Evolutionary conservation across 2,113 vertebrate species (phyloP).

Genomic region (Edolisoma coerulescens): DNA sequence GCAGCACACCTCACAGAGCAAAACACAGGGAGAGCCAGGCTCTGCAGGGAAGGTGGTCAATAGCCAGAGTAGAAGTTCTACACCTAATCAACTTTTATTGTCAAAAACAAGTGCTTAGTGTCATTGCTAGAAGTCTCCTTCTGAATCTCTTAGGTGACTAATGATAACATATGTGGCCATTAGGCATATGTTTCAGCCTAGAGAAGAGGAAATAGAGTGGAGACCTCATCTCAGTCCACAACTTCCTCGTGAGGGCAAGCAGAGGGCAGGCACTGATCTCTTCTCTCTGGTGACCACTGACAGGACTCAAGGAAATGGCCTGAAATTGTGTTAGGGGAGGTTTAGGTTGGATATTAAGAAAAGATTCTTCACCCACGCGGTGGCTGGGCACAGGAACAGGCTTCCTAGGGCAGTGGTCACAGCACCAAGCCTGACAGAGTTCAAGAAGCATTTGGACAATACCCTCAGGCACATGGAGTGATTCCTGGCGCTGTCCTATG

Average conservation of each 20-base stretch:
- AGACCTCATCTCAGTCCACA: background rate
- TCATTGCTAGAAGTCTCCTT: background rate
- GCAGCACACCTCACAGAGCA: background rate
- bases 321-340: background rate
- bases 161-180: background rate
- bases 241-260: background rate
- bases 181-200: background rate
- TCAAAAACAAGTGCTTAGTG: background rate
- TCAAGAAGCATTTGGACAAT: background rate
- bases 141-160: background rate
- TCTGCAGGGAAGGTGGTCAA: fast-evolving
- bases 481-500: background rate
- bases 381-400: background rate
- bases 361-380: background rate
- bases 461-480: background rate
- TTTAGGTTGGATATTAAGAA: background rate
- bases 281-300: background rate
- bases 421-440: background rate
- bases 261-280: background rate
- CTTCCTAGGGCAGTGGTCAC: background rate
- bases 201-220: background rate
- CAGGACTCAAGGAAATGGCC: background rate
- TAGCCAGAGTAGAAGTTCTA: background rate
- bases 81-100: background rate
- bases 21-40: background rate